Conservation (phyloP, 2,113 vertebrate species). For the Seriola aureovittata region DNA sequence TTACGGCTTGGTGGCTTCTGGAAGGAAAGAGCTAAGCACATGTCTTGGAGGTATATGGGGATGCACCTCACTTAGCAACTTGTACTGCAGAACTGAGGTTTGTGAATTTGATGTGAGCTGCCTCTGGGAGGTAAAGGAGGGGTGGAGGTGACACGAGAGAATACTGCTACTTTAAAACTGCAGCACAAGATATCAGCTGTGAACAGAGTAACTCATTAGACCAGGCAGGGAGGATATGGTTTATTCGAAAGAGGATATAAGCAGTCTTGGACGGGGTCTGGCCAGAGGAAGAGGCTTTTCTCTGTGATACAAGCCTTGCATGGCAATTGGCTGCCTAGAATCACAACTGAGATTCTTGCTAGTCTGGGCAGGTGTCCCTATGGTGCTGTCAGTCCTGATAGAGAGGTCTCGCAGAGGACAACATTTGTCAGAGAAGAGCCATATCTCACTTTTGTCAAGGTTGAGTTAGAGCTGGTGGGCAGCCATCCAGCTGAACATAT, state of each 20-base stretch:
- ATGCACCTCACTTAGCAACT: constrained; percentile 48
- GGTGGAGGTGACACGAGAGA: constrained; percentile 1
- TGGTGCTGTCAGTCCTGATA: constrained; percentile 47
- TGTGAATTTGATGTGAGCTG: constrained; percentile 33
- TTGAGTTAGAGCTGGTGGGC: constrained; percentile 39
- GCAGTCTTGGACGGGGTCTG: not conserved
- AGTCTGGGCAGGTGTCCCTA: constrained; percentile 48
- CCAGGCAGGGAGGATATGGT: not conserved
- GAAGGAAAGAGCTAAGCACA: constrained; percentile 41
- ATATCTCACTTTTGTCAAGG: constrained; percentile 53
- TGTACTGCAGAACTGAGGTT: constrained; percentile 29
- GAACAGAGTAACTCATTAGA: constrained; percentile 22
- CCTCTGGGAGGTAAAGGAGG: constrained; percentile 22
- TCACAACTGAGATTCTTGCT: constrained; percentile 30
- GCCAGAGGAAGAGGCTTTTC: not conserved
- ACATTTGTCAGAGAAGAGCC: constrained; percentile 52
- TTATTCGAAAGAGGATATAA: constrained; percentile 8
- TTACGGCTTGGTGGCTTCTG: constrained; percentile 39
- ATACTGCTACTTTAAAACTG: constrained; percentile 17
- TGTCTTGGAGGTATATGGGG: constrained; percentile 39
- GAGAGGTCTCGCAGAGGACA: constrained; percentile 44
- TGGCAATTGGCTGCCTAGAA: constrained; percentile 10
- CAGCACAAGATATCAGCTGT: constrained; percentile 21
- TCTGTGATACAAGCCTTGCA: constrained; percentile 22
- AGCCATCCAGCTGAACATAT: constrained; percentile 19